phyloP scores from a whole-genome alignment of 2,888 invertebrate genomes.

The Synergus itoensis region DNA sequence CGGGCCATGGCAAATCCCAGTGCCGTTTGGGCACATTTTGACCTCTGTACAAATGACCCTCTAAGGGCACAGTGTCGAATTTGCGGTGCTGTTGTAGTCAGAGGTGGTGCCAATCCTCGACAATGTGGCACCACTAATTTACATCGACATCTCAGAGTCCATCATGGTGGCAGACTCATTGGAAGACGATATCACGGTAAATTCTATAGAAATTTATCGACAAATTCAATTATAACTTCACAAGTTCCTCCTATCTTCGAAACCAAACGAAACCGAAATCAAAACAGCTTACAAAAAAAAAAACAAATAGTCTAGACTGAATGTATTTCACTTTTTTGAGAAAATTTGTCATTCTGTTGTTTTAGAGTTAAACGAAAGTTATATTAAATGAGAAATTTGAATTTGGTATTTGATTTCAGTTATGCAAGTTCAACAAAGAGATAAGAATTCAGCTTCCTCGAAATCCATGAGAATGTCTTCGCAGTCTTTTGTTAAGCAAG shows the following conservation, averaged over 20 bases:
- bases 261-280: no score
- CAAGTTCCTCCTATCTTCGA: no score
- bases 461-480: slow-evolving; percentile 71
- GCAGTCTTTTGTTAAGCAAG: slow-evolving; percentile 70
- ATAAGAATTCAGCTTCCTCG: slow-evolving; percentile 49
- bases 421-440: slow-evolving; percentile 62
- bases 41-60: slow-evolving; percentile 74
- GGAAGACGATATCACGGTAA: slow-evolving; percentile 76
- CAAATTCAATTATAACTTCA: not conserved
- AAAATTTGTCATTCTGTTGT: not conserved
- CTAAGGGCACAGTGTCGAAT: slow-evolving; percentile 75
- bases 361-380: no score
- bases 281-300: not conserved
- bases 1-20: slow-evolving; percentile 76
- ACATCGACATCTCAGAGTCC: slow-evolving; percentile 75
- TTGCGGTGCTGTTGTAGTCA: slow-evolving; percentile 75
- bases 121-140: slow-evolving; percentile 77
- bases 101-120: slow-evolving; percentile 75
- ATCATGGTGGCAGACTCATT: slow-evolving; percentile 75
- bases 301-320: not conserved
- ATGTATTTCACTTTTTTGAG: slow-evolving; percentile 18
- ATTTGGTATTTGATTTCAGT: slow-evolving; percentile 57
- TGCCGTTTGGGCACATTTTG: slow-evolving; percentile 77
- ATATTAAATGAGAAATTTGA: not conserved
- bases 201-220: slow-evolving; percentile 6